phyloP scores from a whole-genome alignment of 2,888 invertebrate genomes.

The Erebia epiphron region DNA sequence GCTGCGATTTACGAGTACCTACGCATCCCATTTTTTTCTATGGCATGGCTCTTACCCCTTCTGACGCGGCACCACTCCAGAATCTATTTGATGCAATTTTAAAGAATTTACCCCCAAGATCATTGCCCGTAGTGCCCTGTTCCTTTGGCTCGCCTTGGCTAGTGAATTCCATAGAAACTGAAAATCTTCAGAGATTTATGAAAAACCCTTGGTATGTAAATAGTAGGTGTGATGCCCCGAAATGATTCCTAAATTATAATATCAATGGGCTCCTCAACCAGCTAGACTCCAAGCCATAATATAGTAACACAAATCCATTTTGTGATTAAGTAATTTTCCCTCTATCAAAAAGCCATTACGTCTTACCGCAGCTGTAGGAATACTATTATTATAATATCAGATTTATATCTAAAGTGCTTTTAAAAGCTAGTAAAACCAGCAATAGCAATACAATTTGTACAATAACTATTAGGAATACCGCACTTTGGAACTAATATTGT shows the following conservation, averaged over 20 bases:
- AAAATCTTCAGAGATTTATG: neutral
- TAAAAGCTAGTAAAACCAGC: slow-evolving; percentile 2
- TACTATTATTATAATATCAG: neutral
- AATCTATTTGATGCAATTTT: too few species aligned
- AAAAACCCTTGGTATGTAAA: too few species aligned
- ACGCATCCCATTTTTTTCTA: too few species aligned
- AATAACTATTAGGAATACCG: slow-evolving; percentile 10
- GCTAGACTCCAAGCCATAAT: neutral
- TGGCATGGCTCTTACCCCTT: too few species aligned
- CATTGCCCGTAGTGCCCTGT: neutral
- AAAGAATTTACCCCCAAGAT: too few species aligned
- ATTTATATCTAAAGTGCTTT: slow-evolving; percentile 15
- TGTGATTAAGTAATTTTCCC: neutral
- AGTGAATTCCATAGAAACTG: neutral
- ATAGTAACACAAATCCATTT: neutral
- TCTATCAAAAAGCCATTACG: neutral
- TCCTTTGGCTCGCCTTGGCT: too few species aligned
- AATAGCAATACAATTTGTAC: slow-evolving; percentile 1
- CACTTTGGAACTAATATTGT: neutral
- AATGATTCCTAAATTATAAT: too few species aligned
- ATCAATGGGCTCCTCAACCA: too few species aligned
- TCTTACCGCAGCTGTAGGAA: neutral
- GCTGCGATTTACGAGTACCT: too few species aligned
- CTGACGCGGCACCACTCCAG: too few species aligned
- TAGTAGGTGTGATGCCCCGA: too few species aligned